phyloP scores from a whole-genome alignment of 2,888 invertebrate species.

The Hydrotaea cyrtoneurina region DNA sequence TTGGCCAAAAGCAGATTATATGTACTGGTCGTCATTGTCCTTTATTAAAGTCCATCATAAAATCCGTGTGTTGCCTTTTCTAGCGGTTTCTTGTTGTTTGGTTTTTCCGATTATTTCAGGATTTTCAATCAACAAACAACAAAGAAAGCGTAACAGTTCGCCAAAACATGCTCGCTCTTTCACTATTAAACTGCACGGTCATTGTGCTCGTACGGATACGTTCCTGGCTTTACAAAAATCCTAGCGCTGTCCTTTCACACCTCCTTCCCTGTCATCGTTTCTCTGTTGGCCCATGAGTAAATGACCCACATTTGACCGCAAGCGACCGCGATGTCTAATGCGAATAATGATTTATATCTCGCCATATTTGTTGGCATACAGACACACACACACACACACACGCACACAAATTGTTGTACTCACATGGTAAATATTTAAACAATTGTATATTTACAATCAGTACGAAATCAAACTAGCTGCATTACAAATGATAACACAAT shows the following conservation, averaged over 20 bases:
- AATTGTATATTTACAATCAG: neutral
- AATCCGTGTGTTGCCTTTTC: no score
- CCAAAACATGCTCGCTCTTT: neutral
- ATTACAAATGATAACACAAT: constrained; percentile 48
- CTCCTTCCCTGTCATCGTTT: no score
- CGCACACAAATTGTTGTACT: neutral
- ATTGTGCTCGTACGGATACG: no score
- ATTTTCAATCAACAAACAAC: neutral
- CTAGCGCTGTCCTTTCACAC: no score
- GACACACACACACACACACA: neutral
- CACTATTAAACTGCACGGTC: no score
- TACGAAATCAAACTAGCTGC: constrained; percentile 12
- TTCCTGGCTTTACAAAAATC: no score
- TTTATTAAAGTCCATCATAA: no score
- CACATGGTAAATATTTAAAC: constrained; percentile 35
- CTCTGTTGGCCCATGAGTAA: no score
- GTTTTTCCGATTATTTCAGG: neutral
- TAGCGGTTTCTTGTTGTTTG: neutral
- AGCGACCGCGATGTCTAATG: constrained; percentile 53
- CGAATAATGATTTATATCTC: constrained; percentile 9
- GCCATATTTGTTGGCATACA: neutral
- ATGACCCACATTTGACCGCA: constrained; percentile 14
- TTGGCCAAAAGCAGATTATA: neutral
- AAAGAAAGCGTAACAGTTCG: neutral
- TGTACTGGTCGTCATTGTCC: neutral